Percentiles rank a stretch among this genome's conserved stretches.
phyloP scores from a whole-genome alignment of 2,113 vertebrate species.

The Psettodes erumei region DNA sequence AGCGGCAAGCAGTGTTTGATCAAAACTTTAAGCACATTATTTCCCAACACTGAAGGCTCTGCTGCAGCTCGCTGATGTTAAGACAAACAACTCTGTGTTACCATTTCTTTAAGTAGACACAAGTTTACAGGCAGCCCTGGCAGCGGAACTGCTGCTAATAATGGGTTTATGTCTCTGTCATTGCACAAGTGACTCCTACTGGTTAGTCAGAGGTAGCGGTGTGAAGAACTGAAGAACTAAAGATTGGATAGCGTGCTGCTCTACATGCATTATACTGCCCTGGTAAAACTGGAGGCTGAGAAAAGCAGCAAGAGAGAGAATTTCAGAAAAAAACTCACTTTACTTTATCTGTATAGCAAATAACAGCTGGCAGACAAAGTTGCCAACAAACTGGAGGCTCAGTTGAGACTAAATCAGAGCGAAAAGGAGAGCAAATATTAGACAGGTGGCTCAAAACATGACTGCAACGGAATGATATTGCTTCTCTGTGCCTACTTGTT shows the following conservation, averaged over 20 bases:
- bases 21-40: slow-evolving; percentile 30
- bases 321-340: neutral
- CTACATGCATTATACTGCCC: neutral
- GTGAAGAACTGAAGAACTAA: neutral
- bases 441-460: neutral
- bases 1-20: slow-evolving; percentile 41
- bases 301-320: neutral
- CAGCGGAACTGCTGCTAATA: neutral
- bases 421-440: neutral
- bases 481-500: neutral
- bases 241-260: neutral
- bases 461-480: neutral
- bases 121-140: neutral
- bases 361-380: neutral
- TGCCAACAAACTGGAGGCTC: neutral
- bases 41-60: neutral
- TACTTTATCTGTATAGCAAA: neutral
- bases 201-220: neutral
- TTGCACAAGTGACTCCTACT: neutral
- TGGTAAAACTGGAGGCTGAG: neutral
- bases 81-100: slow-evolving; percentile 2
- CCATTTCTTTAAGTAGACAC: neutral
- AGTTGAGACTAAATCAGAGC: neutral
- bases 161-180: neutral
- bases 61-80: neutral